Conservation (phyloP, 1,140 invertebrate genomes). For the Muscidifurax raptorellus region DNA sequence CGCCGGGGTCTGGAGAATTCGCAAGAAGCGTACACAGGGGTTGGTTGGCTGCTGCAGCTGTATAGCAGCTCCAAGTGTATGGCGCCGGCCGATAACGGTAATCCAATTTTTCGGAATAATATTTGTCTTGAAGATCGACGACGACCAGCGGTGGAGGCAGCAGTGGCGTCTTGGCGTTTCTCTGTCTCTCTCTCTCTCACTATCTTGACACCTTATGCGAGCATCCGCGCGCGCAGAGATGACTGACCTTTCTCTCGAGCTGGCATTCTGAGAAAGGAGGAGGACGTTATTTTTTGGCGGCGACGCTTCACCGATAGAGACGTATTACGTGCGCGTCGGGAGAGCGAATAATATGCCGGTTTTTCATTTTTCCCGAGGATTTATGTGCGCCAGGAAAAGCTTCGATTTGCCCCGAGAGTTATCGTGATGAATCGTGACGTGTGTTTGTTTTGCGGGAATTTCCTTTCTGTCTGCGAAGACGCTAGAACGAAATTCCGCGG, state of each 20-base stretch:
- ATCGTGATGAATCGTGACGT: slow-evolving; percentile 38
- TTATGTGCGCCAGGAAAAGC: slow-evolving; percentile 12
- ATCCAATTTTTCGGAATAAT: slow-evolving; percentile 75
- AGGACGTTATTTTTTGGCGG: background rate
- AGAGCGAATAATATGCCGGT: slow-evolving; percentile 25
- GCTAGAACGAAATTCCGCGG: background rate
- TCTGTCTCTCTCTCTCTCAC: background rate
- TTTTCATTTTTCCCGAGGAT: slow-evolving; percentile 33
- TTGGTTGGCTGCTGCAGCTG: background rate
- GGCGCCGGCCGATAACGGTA: slow-evolving; percentile 69
- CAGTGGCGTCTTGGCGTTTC: slow-evolving; percentile 11
- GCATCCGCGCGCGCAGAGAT: background rate
- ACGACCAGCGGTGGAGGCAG: slow-evolving; percentile 37
- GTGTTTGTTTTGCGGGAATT: background rate
- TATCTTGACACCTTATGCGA: slow-evolving; percentile 29
- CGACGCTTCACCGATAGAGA: background rate
- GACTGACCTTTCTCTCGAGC: slow-evolving; percentile 4
- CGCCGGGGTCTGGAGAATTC: slow-evolving; percentile 16
- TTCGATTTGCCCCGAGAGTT: background rate
- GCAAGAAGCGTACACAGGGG: background rate
- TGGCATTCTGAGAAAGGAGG: background rate
- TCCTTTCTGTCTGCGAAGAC: background rate
- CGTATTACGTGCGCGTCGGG: slow-evolving; percentile 16
- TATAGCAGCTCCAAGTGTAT: slow-evolving; percentile 47
- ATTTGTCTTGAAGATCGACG: slow-evolving; percentile 73